These are phyloP conservation scores for Halcyon chelicuti DNA, from an alignment of 2,797 vertebrate genomes.

Conservation along the genomic window DNA sequence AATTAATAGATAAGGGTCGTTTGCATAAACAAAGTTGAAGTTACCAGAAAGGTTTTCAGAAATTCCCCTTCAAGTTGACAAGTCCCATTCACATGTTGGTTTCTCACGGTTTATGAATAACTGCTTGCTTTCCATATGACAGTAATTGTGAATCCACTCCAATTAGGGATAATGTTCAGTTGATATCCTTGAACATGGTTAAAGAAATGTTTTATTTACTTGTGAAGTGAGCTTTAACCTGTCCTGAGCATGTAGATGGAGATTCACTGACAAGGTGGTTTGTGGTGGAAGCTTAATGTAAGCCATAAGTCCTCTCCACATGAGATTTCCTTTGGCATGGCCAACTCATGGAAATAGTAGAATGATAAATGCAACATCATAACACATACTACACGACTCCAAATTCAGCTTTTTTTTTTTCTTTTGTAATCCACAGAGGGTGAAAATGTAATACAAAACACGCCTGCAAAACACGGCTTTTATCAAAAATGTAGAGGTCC, in stretches of 20 bases:
- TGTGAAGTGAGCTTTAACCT: background rate
- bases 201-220: background rate
- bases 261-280: rapidly evolving
- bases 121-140: background rate
- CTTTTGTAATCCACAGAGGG: background rate
- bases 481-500: background rate
- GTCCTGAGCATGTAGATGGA: background rate
- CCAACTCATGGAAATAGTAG: background rate
- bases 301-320: rapidly evolving
- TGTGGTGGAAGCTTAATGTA: background rate
- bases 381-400: background rate
- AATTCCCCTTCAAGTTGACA: background rate
- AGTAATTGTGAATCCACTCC: background rate
- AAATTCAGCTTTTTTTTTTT: background rate
- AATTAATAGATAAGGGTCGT: background rate
- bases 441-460: background rate
- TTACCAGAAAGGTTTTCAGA: background rate
- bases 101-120: background rate
- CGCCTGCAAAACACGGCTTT: background rate
- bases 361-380: background rate
- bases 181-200: background rate
- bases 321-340: background rate
- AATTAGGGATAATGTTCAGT: background rate
- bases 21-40: background rate
- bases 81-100: background rate